These are phyloP conservation scores for Anthoscopus minutus DNA, from an alignment of 2,113 vertebrate species.

Conservation along the genomic window DNA sequence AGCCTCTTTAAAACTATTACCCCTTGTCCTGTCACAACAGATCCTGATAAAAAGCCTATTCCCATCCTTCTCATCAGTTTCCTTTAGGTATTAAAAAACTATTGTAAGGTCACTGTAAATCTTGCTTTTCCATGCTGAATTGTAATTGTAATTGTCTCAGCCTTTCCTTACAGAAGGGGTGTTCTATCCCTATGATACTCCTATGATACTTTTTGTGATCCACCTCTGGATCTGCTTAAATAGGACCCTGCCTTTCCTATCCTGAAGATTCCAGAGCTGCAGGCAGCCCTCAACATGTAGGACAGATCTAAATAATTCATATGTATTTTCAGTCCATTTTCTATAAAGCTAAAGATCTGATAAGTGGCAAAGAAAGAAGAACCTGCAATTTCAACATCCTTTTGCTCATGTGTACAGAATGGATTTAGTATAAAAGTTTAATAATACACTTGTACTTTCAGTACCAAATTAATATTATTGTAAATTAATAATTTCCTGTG, in stretches of 20 bases:
- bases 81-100: background rate
- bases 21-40: background rate
- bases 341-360: background rate
- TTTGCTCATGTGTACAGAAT: background rate
- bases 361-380: background rate
- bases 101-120: background rate
- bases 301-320: background rate
- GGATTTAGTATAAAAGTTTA: background rate
- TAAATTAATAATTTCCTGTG: background rate
- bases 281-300: background rate
- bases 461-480: background rate
- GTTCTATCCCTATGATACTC: background rate
- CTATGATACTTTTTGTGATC: background rate
- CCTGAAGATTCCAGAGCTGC: background rate
- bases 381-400: background rate
- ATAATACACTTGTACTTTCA: background rate
- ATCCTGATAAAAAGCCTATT: background rate
- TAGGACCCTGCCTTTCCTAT: background rate
- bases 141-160: background rate
- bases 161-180: background rate
- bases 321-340: background rate
- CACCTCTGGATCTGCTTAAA: background rate
- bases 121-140: background rate
- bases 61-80: background rate
- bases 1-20: background rate